These are phyloP conservation scores for Drosophila subquinaria DNA, from an alignment of 2,888 invertebrate genomes.

Conservation along the genomic window DNA sequence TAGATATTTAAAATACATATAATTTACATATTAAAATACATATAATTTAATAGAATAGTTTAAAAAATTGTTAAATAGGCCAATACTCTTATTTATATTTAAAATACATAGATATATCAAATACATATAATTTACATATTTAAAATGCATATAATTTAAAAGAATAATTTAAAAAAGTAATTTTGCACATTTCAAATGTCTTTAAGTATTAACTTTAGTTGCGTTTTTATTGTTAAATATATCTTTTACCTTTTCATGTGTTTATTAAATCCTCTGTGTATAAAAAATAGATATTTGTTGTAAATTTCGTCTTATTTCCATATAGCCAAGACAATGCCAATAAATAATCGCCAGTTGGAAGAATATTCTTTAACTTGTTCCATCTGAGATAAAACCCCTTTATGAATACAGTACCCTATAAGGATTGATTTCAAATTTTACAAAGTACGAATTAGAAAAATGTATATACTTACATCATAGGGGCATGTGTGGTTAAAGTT, in stretches of 20 bases:
- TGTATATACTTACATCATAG: neutral
- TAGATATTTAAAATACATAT: no score
- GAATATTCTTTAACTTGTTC: neutral
- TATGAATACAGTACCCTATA: neutral
- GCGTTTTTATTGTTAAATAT: no score
- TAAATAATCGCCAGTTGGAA: constrained; percentile 10
- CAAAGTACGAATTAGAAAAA: neutral
- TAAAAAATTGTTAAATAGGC: no score
- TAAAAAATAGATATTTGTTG: neutral
- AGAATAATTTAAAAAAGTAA: no score
- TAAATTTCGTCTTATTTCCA: neutral
- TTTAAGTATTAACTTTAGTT: no score
- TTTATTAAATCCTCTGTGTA: constrained; percentile 2
- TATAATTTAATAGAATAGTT: no score
- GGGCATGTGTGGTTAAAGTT: neutral
- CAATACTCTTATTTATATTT: no score
- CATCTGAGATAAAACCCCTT: neutral
- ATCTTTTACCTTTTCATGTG: neutral
- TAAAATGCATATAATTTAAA: no score
- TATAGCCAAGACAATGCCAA: neutral
- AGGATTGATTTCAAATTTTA: neutral
- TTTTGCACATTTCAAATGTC: no score
- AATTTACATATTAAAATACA: no score
- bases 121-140: no score
- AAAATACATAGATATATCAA: no score